These are phyloP conservation scores for Mesoligia furuncula DNA, from an alignment of 2,888 invertebrate species.

Conservation along the genomic window DNA sequence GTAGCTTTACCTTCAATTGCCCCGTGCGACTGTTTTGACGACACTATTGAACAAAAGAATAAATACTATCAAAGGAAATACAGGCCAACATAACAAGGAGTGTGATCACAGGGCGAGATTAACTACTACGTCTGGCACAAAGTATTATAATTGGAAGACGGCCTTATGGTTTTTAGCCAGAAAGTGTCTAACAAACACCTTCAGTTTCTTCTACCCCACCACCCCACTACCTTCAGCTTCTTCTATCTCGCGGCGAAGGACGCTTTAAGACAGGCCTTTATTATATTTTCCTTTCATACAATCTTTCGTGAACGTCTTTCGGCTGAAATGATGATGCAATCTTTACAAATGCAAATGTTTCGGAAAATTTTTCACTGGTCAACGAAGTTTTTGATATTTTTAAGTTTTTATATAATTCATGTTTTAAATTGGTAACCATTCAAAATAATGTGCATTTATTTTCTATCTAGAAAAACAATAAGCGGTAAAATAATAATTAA, in stretches of 20 bases:
- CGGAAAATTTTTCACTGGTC: neutral
- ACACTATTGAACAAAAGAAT: neutral
- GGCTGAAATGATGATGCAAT: neutral
- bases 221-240: neutral
- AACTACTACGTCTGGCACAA: neutral
- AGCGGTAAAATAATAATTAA: neutral
- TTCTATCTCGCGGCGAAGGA: neutral
- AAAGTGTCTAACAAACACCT: neutral
- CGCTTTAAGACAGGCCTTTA: neutral
- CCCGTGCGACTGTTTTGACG: neutral
- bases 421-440: no score
- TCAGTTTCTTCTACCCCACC: neutral
- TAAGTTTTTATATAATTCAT: neutral
- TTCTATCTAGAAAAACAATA: neutral
- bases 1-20: neutral
- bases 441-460: neutral
- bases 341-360: neutral
- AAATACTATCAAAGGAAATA: neutral
- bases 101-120: neutral
- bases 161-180: neutral
- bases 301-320: neutral
- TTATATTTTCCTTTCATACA: neutral
- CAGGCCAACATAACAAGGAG: neutral
- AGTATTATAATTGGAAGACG: neutral
- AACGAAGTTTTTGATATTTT: neutral